A percentile compares a stretch with the other conserved stretches of the same genome.
phyloP scores from a whole-genome alignment of 2,113 vertebrate genomes.

The Limanda limanda region DNA sequence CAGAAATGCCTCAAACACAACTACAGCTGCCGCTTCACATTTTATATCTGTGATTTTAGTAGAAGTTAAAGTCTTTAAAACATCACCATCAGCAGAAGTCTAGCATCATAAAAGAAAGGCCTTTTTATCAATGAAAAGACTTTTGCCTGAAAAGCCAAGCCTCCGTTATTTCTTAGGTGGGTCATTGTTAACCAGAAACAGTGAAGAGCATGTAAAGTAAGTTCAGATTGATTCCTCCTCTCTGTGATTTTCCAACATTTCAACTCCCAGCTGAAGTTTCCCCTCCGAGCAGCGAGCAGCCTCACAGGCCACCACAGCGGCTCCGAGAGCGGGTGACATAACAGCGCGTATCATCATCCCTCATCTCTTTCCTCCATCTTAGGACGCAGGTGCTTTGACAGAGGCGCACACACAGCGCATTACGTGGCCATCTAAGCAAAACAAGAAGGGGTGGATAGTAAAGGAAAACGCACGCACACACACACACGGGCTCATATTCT shows the following conservation, averaged over 20 bases:
- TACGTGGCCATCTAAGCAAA: slow-evolving; percentile 72
- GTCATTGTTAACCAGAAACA: too few relatives aligned
- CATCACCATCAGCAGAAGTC: not conserved
- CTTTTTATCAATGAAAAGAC: not conserved
- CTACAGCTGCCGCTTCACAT: not conserved
- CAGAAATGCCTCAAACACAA: not conserved
- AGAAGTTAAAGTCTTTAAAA: not conserved
- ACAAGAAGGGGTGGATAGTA: slow-evolving; percentile 8
- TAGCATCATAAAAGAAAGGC: not conserved
- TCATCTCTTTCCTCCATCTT: slow-evolving; percentile 85
- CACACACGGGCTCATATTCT: slow-evolving; percentile 5
- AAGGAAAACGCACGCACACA: slow-evolving; percentile 13
- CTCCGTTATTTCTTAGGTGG: too few relatives aligned
- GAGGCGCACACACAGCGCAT: slow-evolving; percentile 65
- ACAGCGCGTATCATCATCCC: slow-evolving; percentile 59
- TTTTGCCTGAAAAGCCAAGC: not conserved
- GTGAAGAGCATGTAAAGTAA: not conserved
- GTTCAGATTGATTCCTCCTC: not conserved
- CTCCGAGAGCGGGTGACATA: slow-evolving; percentile 60
- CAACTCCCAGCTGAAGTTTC: slow-evolving; percentile 15
- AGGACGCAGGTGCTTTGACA: slow-evolving; percentile 83
- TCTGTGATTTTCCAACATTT: not conserved
- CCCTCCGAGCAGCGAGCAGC: not conserved
- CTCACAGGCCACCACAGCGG: not conserved
- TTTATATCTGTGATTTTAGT: too few relatives aligned